Evolutionary conservation across 2,888 invertebrate species (phyloP), one percentile per base, ranked within the genome.

Genomic region (Cataglyphis albicans): DNA sequence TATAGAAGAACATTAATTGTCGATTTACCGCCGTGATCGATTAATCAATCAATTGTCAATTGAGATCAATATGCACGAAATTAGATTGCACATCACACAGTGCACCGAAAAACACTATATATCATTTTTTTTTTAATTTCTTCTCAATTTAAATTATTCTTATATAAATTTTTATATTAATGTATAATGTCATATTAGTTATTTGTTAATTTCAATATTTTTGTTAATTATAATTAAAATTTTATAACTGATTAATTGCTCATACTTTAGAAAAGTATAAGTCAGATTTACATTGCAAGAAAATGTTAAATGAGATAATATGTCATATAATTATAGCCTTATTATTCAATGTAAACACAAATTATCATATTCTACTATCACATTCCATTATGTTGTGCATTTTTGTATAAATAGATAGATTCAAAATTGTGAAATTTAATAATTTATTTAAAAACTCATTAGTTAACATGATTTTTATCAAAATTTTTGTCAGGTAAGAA

Each of bases 1-100:
- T 82, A 85, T 41, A 73, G 68, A 82, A 57, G 65, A 75, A 12
- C 5, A 76, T 12, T 61, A 61, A 63, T 35, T 29, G 6, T 48
- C 21, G 48, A 10, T 35, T 4, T 48, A 29, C 38, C 2, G 29
- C 55, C 35, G 32, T 18, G 18, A 15, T n/a, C 44, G 25, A 44
- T 64, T 29, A 64, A 52, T 29, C 12, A 7, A 55, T 64, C 1
- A 75, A 57, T 57, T 41, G 44, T 38, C 6, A 41, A 38, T 25
- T 18, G 1, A 52, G 18, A 52, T 29, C 4, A 29, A n/a, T 44
- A n/a, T 25, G 61, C 29, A 1, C 6, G 1, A 29, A 61, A 61
- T 44, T 38, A 41, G 7, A 59, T 18, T 59, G 3, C 25, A 6
- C n/a, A n/a, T 61, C 7, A 29, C n/a, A 41, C 18, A 29, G n/a